A percentile compares a stretch with the other conserved stretches of the same genome.
These are phyloP conservation scores for Epinotia demarniana DNA, from an alignment of 2,888 invertebrate species.

Conservation along the genomic window DNA sequence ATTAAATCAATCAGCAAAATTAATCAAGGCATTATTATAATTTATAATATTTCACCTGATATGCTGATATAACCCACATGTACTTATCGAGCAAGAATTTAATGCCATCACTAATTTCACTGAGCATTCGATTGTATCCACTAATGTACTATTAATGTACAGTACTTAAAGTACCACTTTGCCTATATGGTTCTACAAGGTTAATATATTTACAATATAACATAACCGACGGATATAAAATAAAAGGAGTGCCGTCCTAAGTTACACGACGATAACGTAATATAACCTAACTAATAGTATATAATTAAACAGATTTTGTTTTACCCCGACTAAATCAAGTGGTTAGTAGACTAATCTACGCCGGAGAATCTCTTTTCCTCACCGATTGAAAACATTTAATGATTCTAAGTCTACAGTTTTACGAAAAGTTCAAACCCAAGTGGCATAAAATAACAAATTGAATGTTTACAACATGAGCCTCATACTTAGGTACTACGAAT, in stretches of 20 bases:
- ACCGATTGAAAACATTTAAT: too few relatives aligned
- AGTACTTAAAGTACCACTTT: background rate
- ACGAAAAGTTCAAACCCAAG: too few relatives aligned
- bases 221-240: background rate
- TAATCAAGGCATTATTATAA: conserved; percentile 6
- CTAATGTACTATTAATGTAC: background rate
- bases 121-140: background rate
- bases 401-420: too few relatives aligned
- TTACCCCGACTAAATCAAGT: too few relatives aligned
- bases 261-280: background rate
- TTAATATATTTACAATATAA: background rate
- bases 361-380: too few relatives aligned
- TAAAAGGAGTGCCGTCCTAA: too few relatives aligned
- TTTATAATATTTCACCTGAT: background rate
- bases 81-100: background rate
- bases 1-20: conserved; percentile 4
- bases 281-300: background rate
- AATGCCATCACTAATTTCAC: background rate
- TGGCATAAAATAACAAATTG: too few relatives aligned
- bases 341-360: too few relatives aligned
- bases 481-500: too few relatives aligned
- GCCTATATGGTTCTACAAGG: background rate
- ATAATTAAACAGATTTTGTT: too few relatives aligned
- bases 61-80: background rate
- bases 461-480: too few relatives aligned